Conservation (phyloP, 2,113 vertebrate genomes). For the Butorides virescens region DNA sequence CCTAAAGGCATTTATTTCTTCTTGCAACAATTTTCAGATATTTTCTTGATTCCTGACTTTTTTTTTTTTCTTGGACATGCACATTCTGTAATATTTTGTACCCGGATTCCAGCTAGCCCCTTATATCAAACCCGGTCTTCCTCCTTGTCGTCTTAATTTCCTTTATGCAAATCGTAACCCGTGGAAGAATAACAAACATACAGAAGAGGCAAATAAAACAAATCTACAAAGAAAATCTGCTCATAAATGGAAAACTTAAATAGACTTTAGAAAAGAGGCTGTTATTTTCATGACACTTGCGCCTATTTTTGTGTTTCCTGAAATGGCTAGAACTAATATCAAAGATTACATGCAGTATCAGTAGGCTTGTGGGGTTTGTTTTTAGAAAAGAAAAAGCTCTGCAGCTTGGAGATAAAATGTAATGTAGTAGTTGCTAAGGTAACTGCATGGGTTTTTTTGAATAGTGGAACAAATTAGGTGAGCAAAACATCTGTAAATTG, state of each 20-base stretch:
- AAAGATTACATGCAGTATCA: constrained; percentile 30
- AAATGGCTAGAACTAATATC: constrained; percentile 27
- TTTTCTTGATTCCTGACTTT: not conserved
- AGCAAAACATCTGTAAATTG: constrained; percentile 72
- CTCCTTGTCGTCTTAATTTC: constrained; percentile 1
- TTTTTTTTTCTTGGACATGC: not conserved
- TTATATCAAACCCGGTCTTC: not conserved
- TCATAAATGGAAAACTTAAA: not conserved
- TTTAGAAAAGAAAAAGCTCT: constrained; percentile 61
- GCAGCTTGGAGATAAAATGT: constrained; percentile 73
- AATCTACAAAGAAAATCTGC: not conserved
- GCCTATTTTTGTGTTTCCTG: constrained; percentile 9
- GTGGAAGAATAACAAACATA: not conserved
- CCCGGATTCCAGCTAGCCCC: not conserved
- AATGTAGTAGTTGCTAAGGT: constrained; percentile 75
- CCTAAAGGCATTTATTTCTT: constrained; percentile 39
- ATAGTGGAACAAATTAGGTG: constrained; percentile 76
- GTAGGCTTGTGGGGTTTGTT: constrained; percentile 42
- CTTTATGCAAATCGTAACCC: not conserved
- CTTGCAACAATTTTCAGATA: constrained; percentile 32
- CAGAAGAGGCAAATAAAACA: not conserved
- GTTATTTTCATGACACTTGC: not conserved
- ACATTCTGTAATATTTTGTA: not conserved
- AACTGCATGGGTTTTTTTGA: constrained; percentile 64
- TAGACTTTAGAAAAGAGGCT: not conserved